phyloP scores from a whole-genome alignment of 2,797 vertebrate species.

The Phoebastria nigripes region DNA sequence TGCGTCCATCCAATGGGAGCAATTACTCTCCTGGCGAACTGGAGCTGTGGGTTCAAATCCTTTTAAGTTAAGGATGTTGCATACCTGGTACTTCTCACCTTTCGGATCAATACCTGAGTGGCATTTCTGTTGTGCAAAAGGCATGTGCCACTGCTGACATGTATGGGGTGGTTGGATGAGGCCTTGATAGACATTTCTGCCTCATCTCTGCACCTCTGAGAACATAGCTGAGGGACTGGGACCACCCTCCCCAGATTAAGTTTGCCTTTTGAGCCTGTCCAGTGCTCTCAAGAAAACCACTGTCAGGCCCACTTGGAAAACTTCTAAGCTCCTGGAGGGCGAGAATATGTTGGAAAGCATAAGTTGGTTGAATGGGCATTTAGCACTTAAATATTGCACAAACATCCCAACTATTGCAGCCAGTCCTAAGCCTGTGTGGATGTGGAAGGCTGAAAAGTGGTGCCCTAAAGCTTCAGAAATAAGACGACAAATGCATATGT shows the following conservation, averaged over 20 bases:
- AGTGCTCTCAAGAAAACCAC: background rate
- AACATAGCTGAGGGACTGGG: background rate
- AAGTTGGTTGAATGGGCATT: background rate
- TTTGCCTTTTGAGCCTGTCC: background rate
- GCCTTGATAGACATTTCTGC: background rate
- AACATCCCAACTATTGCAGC: background rate
- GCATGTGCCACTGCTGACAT: background rate
- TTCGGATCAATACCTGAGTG: background rate
- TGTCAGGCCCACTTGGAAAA: background rate
- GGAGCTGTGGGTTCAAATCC: background rate
- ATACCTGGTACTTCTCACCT: background rate
- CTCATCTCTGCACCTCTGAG: background rate
- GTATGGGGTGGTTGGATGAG: background rate
- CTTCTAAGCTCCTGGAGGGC: background rate
- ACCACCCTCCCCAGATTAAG: background rate
- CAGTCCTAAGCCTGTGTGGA: background rate
- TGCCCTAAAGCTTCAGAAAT: background rate
- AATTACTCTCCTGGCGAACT: background rate
- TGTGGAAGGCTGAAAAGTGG: background rate
- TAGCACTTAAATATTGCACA: background rate
- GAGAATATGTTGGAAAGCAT: fast-evolving
- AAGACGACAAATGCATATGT: background rate
- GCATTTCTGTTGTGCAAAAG: background rate
- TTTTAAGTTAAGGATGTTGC: background rate
- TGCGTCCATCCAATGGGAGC: background rate